A percentile compares a stretch with the other conserved stretches of the same genome.
These are phyloP conservation scores for Otus sunia DNA, from an alignment of 2,113 vertebrate genomes.

Conservation along the genomic window DNA sequence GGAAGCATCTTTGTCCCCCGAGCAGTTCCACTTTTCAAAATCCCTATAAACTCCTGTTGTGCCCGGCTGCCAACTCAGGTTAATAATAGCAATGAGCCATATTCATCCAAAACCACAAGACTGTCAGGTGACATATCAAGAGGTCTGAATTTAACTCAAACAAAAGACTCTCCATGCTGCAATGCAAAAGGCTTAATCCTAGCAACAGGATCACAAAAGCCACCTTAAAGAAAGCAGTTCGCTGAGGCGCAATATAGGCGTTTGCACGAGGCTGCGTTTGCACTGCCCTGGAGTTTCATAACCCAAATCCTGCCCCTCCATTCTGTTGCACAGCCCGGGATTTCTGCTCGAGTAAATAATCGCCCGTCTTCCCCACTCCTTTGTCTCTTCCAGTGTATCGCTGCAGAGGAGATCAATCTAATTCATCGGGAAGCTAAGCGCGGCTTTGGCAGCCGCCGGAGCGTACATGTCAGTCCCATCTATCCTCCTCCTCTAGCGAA, in stretches of 20 bases:
- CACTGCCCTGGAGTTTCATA: constrained; percentile 12
- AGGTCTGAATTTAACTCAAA: constrained; percentile 77
- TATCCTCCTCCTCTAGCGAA: constrained; percentile 31
- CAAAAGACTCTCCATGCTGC: constrained; percentile 76
- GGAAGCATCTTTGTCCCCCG: constrained; percentile 77
- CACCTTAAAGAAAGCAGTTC: constrained; percentile 16
- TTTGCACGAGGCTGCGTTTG: constrained; percentile 8
- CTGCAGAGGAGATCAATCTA: background rate
- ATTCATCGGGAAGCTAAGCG: constrained; percentile 26
- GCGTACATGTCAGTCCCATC: constrained; percentile 37
- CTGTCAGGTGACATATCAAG: constrained; percentile 88
- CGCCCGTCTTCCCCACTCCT: background rate
- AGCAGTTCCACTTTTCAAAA: constrained; percentile 74
- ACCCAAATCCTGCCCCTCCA: constrained; percentile 23
- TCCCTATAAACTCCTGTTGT: constrained; percentile 72
- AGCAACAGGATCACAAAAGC: constrained; percentile 30
- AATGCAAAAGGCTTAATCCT: constrained; percentile 66
- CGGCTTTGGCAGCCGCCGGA: background rate
- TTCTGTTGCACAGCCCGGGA: background rate
- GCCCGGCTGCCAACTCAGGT: constrained; percentile 76
- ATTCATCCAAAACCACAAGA: constrained; percentile 94
- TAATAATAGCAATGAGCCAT: constrained; percentile 93
- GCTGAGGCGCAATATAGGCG: background rate
- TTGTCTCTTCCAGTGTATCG: background rate
- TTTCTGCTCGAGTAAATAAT: background rate